Base-by-base conservation (phyloP, 2,113 vertebrate species). In the Vidua chalybeata region DNA sequence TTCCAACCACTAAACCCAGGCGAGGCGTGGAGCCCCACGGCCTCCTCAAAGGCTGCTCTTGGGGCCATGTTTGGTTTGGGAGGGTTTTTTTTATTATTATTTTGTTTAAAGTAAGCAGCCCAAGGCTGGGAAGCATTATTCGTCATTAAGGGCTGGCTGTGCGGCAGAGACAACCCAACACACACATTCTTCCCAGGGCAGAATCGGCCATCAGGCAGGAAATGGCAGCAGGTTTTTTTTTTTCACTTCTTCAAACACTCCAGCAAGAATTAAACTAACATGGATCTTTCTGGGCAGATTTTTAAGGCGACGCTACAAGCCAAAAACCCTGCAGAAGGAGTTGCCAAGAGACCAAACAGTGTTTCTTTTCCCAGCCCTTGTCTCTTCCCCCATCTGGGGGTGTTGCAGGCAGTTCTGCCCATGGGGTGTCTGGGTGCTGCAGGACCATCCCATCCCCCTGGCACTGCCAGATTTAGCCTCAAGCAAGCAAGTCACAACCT, bases 171-270 rank as follows among this genome's bases (percentile, higher is more conserved):
- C 91, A 87, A 56, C 79, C 49, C 55, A 0, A 89, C 58, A 92
- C 54, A 73, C 69, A 62, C 87, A 89, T 94, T 93, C 87, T 83
- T 96, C 94, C 84, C 52, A 67, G 56, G 82, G 67, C 91, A 94
- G 72, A 86, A 90, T 72, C 78, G 76, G 83, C 81, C 93, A 94
- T 86, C 77, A 87, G 82, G 83, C 94, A 97, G 94, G 94, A 97
- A 97, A 96, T 62, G 55, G 93, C 92, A 96, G 67, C 9, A 19
- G 61, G 54, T 8, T 58, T 41, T 72, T 71, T 72, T 82, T 83
- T 75, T 62, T 20, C 10, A 7, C 24, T 67, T 71, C 80, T 94
- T 90, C 82, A 94, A 92, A 89, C 80, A 87, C 93, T 87, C 41
- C 59, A 63, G 68, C n/a, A 86, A 92, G 85, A 89, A 93, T 94